These are phyloP conservation scores for Lasioglossum villosulum DNA, from an alignment of 2,888 invertebrate species.

Conservation along the genomic window DNA sequence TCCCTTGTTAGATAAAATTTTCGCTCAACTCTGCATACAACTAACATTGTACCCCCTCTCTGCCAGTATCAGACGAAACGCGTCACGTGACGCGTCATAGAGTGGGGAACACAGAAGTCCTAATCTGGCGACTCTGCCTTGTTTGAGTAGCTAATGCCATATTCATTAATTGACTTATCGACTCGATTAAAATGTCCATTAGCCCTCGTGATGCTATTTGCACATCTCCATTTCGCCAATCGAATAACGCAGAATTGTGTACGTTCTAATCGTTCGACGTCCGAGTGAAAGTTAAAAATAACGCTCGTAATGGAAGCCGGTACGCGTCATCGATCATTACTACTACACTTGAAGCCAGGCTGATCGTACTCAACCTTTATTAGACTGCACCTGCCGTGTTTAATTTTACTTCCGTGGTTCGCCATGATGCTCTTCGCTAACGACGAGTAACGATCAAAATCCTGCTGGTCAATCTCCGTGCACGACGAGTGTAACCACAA, in stretches of 20 bases:
- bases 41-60: no score
- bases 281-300: slow-evolving; percentile 20
- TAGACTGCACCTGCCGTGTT: slow-evolving; percentile 45
- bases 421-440: slow-evolving; percentile 33
- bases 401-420: slow-evolving; percentile 49
- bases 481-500: not conserved
- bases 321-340: slow-evolving; percentile 23
- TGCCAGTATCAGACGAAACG: no score
- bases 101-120: no score
- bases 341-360: not conserved
- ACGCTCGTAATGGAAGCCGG: not conserved
- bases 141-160: not conserved
- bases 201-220: not conserved
- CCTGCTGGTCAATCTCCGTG: slow-evolving; percentile 7
- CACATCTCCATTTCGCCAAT: not conserved
- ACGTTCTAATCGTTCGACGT: not conserved
- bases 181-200: not conserved
- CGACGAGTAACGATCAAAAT: slow-evolving; percentile 38
- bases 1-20: no score
- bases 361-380: slow-evolving; percentile 54
- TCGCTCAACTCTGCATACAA: no score
- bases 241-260: not conserved
- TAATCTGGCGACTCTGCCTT: no score
- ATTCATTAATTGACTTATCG: not conserved
- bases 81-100: no score